Evolutionary conservation across 2,113 vertebrate species (phyloP), one percentile per base, ranked within the genome.

Genomic region (Hypomesus transpacificus): DNA sequence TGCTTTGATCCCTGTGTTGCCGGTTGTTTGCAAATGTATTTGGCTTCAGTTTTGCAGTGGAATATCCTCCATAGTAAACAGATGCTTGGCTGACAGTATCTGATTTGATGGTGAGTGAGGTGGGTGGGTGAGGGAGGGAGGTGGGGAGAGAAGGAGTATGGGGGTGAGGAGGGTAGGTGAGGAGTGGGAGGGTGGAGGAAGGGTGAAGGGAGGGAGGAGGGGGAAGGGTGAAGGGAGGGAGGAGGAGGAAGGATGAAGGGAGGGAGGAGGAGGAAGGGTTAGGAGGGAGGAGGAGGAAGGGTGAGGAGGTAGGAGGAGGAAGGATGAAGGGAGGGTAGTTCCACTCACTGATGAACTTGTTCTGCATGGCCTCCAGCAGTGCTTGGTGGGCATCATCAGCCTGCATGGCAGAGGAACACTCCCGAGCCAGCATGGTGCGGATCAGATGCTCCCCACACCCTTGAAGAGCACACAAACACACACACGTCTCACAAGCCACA

Each of bases 321-420:
- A 7, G 39, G 39, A 46, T 9, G 39, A 13, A 64, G 76, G 72
- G 53, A 59, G 20, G 51, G 14, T 26, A 18, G 9, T 18, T 26
- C 11, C 74, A 93, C 95, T 96, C 89, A 98, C 97, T 93, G 88
- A 99, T 98, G 88, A 99, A 99, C 85, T 99, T 98, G 86, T 97
- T 97, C 95, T 99, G 97, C 97, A 99, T 99, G 95, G 97, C 95
- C 87, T 98, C 96, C 89, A 99, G 87, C 82, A 99, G 90, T 60
- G 97, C 96, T 83, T 98, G 96, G 86, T 99, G 98, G 81, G 98
- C 96, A 90, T 98, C 96, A 86, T 99, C 97, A 17, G 94, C 91
- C 90, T 98, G 97, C 91, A 98, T 91, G 90, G 97, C 95, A 74
- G 93, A 87, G 1, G 97, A 96, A 90, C 97, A 99, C 91, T 99